Percentiles rank a stretch among this genome's conserved stretches.
These are phyloP conservation scores for Lordiphosa fenestrarum DNA, from an alignment of 2,888 invertebrate species.

Conservation along the genomic window DNA sequence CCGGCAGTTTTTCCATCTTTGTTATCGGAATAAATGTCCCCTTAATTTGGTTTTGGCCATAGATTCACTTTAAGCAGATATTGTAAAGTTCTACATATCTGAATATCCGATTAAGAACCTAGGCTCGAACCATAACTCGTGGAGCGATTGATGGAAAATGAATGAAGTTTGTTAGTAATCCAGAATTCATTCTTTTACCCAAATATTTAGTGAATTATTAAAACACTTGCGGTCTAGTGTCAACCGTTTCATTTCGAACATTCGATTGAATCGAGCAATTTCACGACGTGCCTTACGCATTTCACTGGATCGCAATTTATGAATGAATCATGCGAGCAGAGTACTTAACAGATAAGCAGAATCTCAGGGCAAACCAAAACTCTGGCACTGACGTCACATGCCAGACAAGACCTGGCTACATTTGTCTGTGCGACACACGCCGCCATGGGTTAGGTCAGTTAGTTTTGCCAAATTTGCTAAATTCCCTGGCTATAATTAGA, in stretches of 20 bases:
- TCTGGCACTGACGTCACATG: constrained; percentile 7
- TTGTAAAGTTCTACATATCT: too few species aligned
- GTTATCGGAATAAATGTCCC: too few species aligned
- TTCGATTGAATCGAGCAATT: constrained; percentile 47
- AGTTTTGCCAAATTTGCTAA: constrained; percentile 28
- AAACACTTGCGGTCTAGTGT: constrained; percentile 24
- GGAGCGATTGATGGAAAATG: too few species aligned
- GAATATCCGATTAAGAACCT: too few species aligned
- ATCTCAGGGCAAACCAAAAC: neutral
- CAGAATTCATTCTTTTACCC: too few species aligned
- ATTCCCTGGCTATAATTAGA: constrained; percentile 52
- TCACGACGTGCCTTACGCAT: constrained; percentile 41
- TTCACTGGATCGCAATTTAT: constrained; percentile 26
- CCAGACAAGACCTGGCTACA: constrained; percentile 25
- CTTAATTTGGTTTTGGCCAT: too few species aligned
- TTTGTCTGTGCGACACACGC: constrained; percentile 33
- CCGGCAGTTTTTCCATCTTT: too few species aligned
- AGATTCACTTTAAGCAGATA: too few species aligned
- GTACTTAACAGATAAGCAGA: neutral
- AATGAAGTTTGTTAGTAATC: too few species aligned
- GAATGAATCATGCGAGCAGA: constrained; percentile 49
- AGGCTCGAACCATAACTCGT: too few species aligned
- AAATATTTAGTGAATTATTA: neutral
- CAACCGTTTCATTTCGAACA: too few species aligned
- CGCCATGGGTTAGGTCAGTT: constrained; percentile 57